Evolutionary conservation across 2,797 vertebrate genomes (phyloP).

Genomic region (Propithecus deckenii): DNA sequence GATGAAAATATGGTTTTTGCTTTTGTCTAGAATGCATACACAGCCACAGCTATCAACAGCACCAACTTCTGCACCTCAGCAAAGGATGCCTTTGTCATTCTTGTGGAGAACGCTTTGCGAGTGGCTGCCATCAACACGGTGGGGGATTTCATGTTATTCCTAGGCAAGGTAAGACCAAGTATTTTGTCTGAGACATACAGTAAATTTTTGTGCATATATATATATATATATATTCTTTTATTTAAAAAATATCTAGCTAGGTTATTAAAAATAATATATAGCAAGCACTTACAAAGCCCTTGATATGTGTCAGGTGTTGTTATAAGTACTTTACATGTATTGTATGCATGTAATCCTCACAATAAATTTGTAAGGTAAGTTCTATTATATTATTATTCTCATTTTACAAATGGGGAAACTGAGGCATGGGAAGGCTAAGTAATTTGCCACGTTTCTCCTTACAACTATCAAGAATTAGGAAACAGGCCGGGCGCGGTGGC

Average conservation of each 20-base stretch:
- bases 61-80: slow-evolving; percentile 99
- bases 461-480: neutral
- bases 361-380: neutral
- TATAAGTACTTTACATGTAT: neutral
- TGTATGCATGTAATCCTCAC: slow-evolving; percentile 1
- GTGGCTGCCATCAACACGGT: slow-evolving; percentile 98
- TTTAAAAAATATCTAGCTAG: neutral
- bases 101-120: slow-evolving; percentile 97
- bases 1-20: slow-evolving; percentile 15
- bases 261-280: neutral
- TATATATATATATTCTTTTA: neutral
- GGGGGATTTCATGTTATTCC: slow-evolving; percentile 97
- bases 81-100: slow-evolving; percentile 96
- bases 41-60: slow-evolving; percentile 99
- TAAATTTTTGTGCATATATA: neutral
- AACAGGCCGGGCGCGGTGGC: too few species aligned
- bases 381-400: neutral
- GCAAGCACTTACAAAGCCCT: neutral
- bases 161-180: slow-evolving; percentile 93
- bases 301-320: neutral
- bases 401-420: neutral
- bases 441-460: neutral
- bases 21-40: slow-evolving; percentile 94
- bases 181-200: neutral
- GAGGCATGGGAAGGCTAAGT: neutral